These are phyloP conservation scores for Carterocephalus palaemon DNA, from an alignment of 2,888 invertebrate genomes.

Conservation along the genomic window DNA sequence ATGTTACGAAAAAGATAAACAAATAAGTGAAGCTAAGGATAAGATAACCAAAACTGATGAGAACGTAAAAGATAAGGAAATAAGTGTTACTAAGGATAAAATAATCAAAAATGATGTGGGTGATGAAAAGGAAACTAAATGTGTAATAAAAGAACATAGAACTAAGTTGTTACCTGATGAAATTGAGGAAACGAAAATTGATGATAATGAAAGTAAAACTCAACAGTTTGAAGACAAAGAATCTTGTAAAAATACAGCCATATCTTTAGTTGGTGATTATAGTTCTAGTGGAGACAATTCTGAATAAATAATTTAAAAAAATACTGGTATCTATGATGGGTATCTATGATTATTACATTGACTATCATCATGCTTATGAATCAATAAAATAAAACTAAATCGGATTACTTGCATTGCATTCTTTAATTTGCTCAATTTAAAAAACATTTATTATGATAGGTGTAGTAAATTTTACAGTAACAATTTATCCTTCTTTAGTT, in stretches of 20 bases:
- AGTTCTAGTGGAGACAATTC: conserved; percentile 62
- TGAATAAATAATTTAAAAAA: conserved; percentile 37
- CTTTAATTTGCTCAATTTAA: conserved; percentile 32
- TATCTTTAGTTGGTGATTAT: conserved; percentile 58
- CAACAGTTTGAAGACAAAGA: conserved; percentile 13
- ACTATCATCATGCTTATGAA: background rate
- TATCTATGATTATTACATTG: background rate
- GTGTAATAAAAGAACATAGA: background rate
- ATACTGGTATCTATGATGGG: background rate
- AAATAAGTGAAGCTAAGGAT: conserved; percentile 9
- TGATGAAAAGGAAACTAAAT: background rate
- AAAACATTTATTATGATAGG: conserved; percentile 28
- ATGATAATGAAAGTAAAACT: conserved; percentile 7
- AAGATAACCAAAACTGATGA: background rate
- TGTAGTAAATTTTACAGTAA: too few relatives aligned
- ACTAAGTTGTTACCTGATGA: background rate
- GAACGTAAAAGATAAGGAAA: conserved; percentile 3
- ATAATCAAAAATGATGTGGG: background rate
- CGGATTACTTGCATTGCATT: conserved; percentile 24
- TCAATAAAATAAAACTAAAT: conserved; percentile 13
- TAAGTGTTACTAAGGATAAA: too few relatives aligned
- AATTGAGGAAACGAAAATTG: background rate
- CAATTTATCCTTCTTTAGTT: background rate
- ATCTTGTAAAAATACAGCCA: conserved; percentile 2
- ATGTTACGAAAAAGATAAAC: conserved; percentile 3